Conservation (phyloP, 1,140 invertebrate species). For the Stegodyphus mimosarum region DNA sequence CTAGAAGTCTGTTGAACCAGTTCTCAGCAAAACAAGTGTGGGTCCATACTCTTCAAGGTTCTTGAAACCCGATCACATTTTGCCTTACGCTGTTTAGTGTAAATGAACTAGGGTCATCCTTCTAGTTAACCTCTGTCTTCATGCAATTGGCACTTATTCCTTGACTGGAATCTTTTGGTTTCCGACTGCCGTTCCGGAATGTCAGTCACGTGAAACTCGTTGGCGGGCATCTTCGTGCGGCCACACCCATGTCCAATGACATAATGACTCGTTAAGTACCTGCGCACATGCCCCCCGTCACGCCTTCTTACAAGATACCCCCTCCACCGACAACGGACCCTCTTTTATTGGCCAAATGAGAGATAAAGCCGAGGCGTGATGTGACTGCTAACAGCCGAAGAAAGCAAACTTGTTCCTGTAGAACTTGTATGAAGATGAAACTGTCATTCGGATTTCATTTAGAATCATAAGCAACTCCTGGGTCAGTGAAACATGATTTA, state of each 20-base stretch:
- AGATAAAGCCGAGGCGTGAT: constrained; percentile 22
- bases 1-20: no score
- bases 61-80: no score
- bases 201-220: constrained; percentile 50
- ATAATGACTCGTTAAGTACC: constrained; percentile 59
- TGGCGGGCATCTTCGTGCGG: constrained; percentile 19
- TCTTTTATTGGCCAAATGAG: constrained; percentile 27
- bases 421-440: no score
- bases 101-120: neutral
- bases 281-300: constrained; percentile 40
- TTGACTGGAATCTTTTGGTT: neutral
- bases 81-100: neutral
- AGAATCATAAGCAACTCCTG: no score
- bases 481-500: no score
- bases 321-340: neutral
- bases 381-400: neutral
- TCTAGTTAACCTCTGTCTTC: neutral
- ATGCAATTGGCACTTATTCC: constrained; percentile 22
- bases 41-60: no score
- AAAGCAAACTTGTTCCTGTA: neutral
- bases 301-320: constrained; percentile 43
- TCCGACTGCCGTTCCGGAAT: constrained; percentile 14
- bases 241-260: constrained; percentile 60
- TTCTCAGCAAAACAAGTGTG: no score
- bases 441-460: no score